Base-by-base conservation (phyloP, 2,888 invertebrate genomes). In the Phyllotreta striolata region DNA sequence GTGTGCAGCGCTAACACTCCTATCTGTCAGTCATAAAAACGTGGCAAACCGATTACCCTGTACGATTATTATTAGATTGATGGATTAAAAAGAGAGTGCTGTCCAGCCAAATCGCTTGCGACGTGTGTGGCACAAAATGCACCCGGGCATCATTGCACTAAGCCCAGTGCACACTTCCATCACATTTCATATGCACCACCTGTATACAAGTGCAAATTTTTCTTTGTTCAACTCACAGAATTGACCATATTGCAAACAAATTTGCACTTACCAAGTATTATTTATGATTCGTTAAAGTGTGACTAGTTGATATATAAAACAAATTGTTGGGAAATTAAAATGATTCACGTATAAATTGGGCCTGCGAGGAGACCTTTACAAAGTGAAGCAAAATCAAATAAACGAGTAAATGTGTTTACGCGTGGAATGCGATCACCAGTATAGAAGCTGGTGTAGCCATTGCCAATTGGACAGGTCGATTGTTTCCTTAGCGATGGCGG, bases 41-140 rank as follows among this genome's bases (percentile, higher is more conserved):
- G 59, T 60, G 64, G 60, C 68, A 64, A 66, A 56, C 64, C 64
- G 66, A 68, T 68, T 64, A 64, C 61, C 55, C 60, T 55, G 40
- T 54, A 41, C 60, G 64, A 66, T 66, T 57, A 58, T 66, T 57
- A 58, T 55, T 51, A 54, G 64, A 66, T 68, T 68, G 66, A 72
- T 66, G 59, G 66, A 64, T 68, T 64, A 67, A 63, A 69, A 65
- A 59, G 60, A 54, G 59, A 52, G 58, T 63, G 64, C 62, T 62
- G 66, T 66, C 63, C 60, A 64, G 62, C 51, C 56, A 49, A 66
- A 68, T 66, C 57, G 49, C 38, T 52, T 12, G 66, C 66, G 51
- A 62, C 63, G 67, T 67, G 67, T 64, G 67, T 63, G 67, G 67
- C 35, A 62, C 35, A 55, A 52, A 59, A 38, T 55, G 62, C 56